These are phyloP conservation scores for Urocyon cinereoargenteus DNA, from an alignment of 2,797 vertebrate genomes.

Conservation along the genomic window DNA sequence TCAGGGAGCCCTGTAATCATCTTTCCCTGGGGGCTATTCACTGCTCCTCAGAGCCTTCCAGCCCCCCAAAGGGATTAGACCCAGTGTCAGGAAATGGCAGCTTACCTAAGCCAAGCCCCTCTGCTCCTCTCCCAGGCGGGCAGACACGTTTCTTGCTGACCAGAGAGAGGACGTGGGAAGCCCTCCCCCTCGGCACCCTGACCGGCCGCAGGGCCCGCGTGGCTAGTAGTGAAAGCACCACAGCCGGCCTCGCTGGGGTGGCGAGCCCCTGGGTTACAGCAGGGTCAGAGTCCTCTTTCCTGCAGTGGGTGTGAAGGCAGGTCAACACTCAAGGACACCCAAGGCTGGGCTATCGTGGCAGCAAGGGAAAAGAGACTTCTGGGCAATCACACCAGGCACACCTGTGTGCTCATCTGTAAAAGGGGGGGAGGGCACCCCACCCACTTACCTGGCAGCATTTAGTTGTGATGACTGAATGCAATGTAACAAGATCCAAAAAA, in stretches of 20 bases:
- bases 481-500: not conserved
- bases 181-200: too few species aligned
- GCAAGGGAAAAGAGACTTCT: not conserved
- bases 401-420: not conserved
- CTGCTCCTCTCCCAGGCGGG: not conserved
- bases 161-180: not conserved
- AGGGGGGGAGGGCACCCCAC: not conserved
- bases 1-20: not conserved
- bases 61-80: not conserved
- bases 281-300: not conserved
- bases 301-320: not conserved
- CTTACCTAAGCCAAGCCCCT: not conserved
- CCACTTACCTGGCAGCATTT: not conserved
- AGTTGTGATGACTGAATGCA: not conserved
- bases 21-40: not conserved
- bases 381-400: not conserved
- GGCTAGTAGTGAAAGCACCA: too few species aligned
- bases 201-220: not conserved
- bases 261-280: not conserved
- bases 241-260: too few species aligned
- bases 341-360: not conserved
- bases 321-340: not conserved
- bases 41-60: not conserved
- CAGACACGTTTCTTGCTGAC: not conserved
- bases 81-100: not conserved